Base-by-base conservation (phyloP, 1,140 invertebrate genomes). In the Heliconius hewitsoni region DNA sequence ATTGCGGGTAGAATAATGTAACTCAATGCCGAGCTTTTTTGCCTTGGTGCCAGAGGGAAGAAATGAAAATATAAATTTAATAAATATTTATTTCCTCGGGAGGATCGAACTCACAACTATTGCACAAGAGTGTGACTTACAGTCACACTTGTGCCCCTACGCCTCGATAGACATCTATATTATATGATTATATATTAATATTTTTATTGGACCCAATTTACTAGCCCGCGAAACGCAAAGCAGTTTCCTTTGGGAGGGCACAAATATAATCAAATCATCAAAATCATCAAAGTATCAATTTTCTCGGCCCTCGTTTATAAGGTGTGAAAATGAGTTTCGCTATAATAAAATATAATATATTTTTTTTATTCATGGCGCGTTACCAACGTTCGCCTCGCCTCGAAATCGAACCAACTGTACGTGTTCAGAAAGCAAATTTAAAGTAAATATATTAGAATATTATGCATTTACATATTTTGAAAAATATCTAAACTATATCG, bases 341-440 rank as follows among this genome's bases (percentile, higher is more conserved):
- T 83, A 70, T 79, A 75, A 80, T 79, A 82, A 72, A 83, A 83
- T 50, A 77, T 81, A 76, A 86, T 75, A 77, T 77, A 77, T 73
- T 85, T 87, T 88, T 81, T 88, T 89, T 88, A 90, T 90, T 90
- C 89, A 89, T 87, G 60, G 82, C 83, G 78, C 84, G 87, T 85
- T 81, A 79, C 80, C 76, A 66, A 71, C 83, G 80, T 83, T 87
- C 81, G 37, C 80, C 82, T 84, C 85, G 74, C 71, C 70, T 78
- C 78, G 80, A 87, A 87, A 87, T 87, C 86, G 84, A 90, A 87
- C 83, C 75, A 79, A 70, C 16, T 46, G 71, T 74, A 90, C 89
- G 90, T 90, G 89, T 82, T 66, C 77, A 55, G 90, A 87, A 90
- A 90, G 76, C 74, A 74, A 83, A 88, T 85, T 81, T 81, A 42